These are phyloP conservation scores for Catajapyx aquilonaris DNA, from an alignment of 1,140 invertebrate species.

Conservation along the genomic window DNA sequence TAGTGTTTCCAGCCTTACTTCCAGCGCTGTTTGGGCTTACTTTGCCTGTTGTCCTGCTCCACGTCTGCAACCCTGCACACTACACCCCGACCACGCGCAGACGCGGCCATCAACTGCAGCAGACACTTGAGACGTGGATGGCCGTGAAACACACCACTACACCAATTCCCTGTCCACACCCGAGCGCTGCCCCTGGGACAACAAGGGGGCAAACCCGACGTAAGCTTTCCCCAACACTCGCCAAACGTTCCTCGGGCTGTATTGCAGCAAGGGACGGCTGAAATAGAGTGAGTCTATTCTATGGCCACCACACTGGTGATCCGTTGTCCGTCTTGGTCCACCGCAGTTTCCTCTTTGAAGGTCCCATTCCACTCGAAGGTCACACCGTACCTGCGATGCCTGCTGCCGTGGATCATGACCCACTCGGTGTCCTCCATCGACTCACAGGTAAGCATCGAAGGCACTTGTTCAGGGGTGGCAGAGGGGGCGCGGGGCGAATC, in stretches of 20 bases:
- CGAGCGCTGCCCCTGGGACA: too few relatives aligned
- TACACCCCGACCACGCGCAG: constrained; percentile 39
- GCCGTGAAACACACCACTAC: constrained; percentile 86
- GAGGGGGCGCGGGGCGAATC: too few relatives aligned
- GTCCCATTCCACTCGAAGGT: constrained; percentile 59
- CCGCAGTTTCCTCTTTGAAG: constrained; percentile 44
- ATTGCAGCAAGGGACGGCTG: constrained; percentile 28
- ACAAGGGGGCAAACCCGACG: too few relatives aligned
- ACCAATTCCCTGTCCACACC: constrained; percentile 95
- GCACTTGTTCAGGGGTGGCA: constrained; percentile 80
- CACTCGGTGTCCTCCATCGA: constrained; percentile 60
- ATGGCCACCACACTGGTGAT: constrained; percentile 71
- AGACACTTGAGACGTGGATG: constrained; percentile 70
- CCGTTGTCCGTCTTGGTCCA: too few relatives aligned
- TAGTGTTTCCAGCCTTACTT: too few relatives aligned
- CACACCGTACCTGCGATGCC: too few relatives aligned
- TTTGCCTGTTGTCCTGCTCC: too few relatives aligned
- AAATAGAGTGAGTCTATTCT: constrained; percentile 69
- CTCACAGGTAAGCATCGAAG: constrained; percentile 75
- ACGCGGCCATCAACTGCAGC: constrained; percentile 75
- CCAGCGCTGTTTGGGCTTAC: too few relatives aligned
- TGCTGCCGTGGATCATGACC: constrained; percentile 62
- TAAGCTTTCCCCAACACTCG: constrained; percentile 79
- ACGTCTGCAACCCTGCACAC: too few relatives aligned
- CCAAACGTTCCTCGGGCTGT: constrained; percentile 30